Evolutionary conservation across 2,888 invertebrate species (phyloP), one percentile per base, ranked within the genome.

Genomic region (Panorpa germanica): DNA sequence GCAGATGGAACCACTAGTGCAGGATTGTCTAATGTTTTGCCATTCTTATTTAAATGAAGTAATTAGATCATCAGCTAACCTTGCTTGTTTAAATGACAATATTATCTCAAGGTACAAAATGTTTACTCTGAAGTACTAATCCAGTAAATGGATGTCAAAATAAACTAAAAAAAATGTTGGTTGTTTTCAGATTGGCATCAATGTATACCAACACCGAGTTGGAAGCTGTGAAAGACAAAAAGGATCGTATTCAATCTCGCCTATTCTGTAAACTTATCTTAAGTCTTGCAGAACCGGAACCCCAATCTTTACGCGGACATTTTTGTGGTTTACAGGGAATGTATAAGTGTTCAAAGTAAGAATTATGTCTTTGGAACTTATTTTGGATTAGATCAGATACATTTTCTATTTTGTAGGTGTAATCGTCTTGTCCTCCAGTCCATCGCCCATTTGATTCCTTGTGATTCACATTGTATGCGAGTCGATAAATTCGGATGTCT

Each of bases 201-300:
- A 72, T 85, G 64, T 90, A 90, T 51, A 78, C 78, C 2, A 90
- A 90, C 49, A 59, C 69, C 2, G 88, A 91, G 47, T 60, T 90
- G 32, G 91, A 93, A 55, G 61, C 65, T 20, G 64, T 91, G 22
- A 66, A 72, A 36, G 91, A 93, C 46, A 74, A 78, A 40, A 82
- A 81, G 44, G 91, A 91, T 52, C 82, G 88, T 48, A 72, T 88
- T 10, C 80, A 81, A 43, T 81, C 82, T 2, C 65, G 80, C 1
- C 54, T 88, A 13, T 88, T 75, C 59, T 76, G 78, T 39, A 83
- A 85, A 56, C 59, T 86, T 43, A 80, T 86, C 31, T 57, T 73
- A 38, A 72, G 76, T 0, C 59, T 88, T 4, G 72, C 70, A 5
- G 80, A 82, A 46, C 65, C 71, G 0, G 72, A 70, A 36, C 71